These are phyloP conservation scores for Drosophila kikkawai DNA, from an alignment of 1,140 invertebrate genomes.

Conservation along the genomic window DNA sequence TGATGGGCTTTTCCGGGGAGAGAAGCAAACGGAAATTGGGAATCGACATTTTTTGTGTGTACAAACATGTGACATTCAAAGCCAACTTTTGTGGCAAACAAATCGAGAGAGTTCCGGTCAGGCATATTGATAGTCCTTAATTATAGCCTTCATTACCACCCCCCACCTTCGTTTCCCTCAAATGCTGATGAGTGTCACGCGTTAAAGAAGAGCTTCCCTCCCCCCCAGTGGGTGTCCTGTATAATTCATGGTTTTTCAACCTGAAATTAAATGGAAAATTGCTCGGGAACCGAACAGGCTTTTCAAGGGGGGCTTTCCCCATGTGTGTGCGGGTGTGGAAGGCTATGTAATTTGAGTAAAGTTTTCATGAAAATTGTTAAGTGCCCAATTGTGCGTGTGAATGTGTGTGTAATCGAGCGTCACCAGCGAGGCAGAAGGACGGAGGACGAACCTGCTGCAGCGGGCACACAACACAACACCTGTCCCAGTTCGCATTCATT, in stretches of 20 bases:
- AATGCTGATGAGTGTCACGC: constrained; percentile 74
- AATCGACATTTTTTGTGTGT: constrained; percentile 58
- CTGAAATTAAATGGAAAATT: constrained; percentile 74
- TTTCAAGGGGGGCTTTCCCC: not conserved
- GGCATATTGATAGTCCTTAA: constrained; percentile 42
- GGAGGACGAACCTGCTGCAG: constrained; percentile 39
- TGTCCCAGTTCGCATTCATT: constrained; percentile 66
- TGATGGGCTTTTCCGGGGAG: constrained; percentile 22
- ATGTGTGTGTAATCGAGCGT: constrained; percentile 80
- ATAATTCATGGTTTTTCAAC: constrained; percentile 75
- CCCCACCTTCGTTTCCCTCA: not conserved
- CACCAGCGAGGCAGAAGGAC: constrained; percentile 35
- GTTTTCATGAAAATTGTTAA: constrained; percentile 67
- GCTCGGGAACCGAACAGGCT: constrained; percentile 67
- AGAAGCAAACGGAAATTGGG: constrained; percentile 33
- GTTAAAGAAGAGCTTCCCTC: constrained; percentile 60
- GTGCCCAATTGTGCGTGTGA: constrained; percentile 74
- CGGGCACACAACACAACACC: constrained; percentile 41
- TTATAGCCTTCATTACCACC: constrained; percentile 19
- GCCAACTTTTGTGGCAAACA: constrained; percentile 77
- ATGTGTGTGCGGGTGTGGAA: constrained; percentile 43
- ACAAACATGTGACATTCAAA: constrained; percentile 81
- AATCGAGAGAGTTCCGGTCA: constrained; percentile 58
- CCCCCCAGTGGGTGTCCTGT: constrained; percentile 1
- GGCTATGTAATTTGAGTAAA: constrained; percentile 73